phyloP scores from a whole-genome alignment of 2,888 invertebrate species.

The Microctonus brassicae region DNA sequence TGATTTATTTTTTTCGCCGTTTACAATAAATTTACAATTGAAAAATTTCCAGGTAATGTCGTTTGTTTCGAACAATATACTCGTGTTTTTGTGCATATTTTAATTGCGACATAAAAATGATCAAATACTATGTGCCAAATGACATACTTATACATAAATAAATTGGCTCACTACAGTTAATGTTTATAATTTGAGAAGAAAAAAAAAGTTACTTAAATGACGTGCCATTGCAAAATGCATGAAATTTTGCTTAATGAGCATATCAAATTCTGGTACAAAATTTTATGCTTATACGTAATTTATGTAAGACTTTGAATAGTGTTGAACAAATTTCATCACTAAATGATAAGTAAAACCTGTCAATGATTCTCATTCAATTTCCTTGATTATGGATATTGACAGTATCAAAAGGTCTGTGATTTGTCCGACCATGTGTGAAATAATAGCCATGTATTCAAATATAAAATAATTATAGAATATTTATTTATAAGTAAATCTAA shows the following conservation, averaged over 20 bases:
- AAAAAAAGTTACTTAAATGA: constrained; percentile 5
- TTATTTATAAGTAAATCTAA: constrained; percentile 4
- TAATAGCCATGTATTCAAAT: constrained; percentile 12
- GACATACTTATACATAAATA: background rate
- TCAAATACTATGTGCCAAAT: constrained; percentile 13
- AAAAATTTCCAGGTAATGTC: too few relatives aligned
- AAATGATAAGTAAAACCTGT: background rate
- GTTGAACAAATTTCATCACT: background rate
- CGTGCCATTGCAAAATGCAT: constrained; percentile 12
- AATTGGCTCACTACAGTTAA: background rate
- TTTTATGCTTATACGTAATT: background rate
- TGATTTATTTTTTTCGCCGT: too few relatives aligned
- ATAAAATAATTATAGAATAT: constrained; percentile 3
- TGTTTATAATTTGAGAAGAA: too few relatives aligned
- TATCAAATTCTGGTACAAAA: background rate
- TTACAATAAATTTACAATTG: too few relatives aligned
- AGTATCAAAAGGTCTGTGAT: constrained; percentile 18
- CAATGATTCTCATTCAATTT: background rate
- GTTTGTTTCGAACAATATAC: too few relatives aligned
- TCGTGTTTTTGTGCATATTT: background rate
- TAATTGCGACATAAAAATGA: background rate
- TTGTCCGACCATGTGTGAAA: background rate
- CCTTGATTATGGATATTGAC: background rate
- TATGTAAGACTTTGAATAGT: background rate
- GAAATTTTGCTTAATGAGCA: background rate